Evolutionary conservation across 92 coral and sea anemone species (phyloP), one percentile per base, ranked within the genome.

Genomic region (Desmophyllum pertusum): DNA sequence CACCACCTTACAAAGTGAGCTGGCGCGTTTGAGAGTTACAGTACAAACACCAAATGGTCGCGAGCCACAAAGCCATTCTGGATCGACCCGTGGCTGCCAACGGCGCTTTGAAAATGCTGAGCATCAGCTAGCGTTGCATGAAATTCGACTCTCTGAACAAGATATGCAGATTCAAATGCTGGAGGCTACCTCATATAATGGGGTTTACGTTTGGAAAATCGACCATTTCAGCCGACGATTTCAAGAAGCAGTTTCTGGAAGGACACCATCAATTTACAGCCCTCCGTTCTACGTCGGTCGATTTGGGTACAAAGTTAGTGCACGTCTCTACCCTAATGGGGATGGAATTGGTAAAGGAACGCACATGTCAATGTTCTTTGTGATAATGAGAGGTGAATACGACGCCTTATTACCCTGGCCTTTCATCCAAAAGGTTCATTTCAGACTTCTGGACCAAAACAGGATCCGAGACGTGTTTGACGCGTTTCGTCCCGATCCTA

Each of bases 331-430:
- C 59, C 90, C 94, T 17, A 87, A 89, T 70, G 98, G 96, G 1
- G 91, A 93, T 77, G 95, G 96, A 3, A 82, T 78, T 87, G 96
- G 97, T 0, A 95, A 93, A 64, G 93, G 91, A 4, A 84, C 87
- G 1, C 92, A 93, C 70, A 68, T 95, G 10, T 95, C 98, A 21
- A 69, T 95, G 53, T 93, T 93, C 81, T 91, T 93, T 61, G 97
- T 89, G 51, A 81, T 95, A 29, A 95, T 95, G 98, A 88, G 92
- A 64, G 96, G 98, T 15, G 98, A 85, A 65, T 93, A 88, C 76
- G 98, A 95, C 75, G 95, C 90, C n/a, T 67, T 90, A 18, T 57
- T 91, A 48, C 96, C 94, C 2, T 95, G 98, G 98, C 98, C 98
- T 25, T 95, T 95, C 76, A 79, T 85, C 25, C 97, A 95, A 78